A percentile compares a stretch with the other conserved stretches of the same genome.
Conservation (phyloP, 2,797 vertebrate genomes). For the Coregonus sp. region DNA sequence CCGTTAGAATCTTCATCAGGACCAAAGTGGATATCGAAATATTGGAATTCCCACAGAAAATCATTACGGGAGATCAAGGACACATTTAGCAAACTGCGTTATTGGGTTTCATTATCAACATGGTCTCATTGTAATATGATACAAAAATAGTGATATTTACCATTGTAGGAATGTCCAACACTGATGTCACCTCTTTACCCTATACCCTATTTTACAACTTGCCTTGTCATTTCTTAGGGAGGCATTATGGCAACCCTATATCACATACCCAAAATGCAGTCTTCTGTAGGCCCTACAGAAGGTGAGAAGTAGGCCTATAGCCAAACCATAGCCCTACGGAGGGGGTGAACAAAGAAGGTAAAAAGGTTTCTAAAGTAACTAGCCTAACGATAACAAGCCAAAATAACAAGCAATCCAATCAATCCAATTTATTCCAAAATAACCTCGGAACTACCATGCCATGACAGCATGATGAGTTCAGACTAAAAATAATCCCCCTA, state of each 20-base stretch:
- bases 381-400: conserved; percentile 4
- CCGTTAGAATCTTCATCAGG: background rate
- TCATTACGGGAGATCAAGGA: background rate
- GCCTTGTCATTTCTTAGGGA: no score
- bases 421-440: conserved; percentile 56
- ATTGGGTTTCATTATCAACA: background rate
- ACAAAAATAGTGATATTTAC: background rate
- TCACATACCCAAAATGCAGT: background rate
- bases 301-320: background rate
- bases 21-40: background rate
- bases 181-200: background rate
- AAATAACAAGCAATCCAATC: conserved; percentile 48
- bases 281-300: background rate
- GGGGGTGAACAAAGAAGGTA: conserved; percentile 1
- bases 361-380: conserved; percentile 5
- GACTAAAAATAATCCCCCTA: conserved; percentile 68
- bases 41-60: background rate
- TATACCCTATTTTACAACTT: no score
- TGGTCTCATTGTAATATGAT: conserved; percentile 50
- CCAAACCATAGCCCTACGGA: background rate
- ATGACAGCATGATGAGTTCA: conserved; percentile 73
- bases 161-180: background rate
- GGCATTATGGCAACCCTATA: background rate
- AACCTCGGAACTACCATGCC: conserved; percentile 61
- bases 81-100: background rate